Evolutionary conservation across 2,113 vertebrate genomes (phyloP).

Genomic region (Nothoprocta perdicaria): DNA sequence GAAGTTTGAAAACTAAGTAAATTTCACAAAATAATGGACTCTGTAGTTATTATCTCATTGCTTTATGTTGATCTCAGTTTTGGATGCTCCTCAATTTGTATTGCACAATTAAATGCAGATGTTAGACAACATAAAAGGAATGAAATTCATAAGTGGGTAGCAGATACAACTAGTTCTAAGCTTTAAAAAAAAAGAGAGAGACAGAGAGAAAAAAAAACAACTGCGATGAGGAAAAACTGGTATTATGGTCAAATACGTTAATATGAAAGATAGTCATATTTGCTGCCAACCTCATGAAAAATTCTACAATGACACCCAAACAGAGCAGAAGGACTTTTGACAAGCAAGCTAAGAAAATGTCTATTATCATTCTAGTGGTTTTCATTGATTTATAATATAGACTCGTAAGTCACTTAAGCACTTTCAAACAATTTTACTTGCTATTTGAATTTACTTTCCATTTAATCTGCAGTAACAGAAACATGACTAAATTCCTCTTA

Average conservation of each 20-base stretch:
- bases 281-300: slow-evolving; percentile 4
- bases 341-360: background rate
- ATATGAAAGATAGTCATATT: background rate
- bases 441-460: background rate
- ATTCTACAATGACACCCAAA: background rate
- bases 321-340: background rate
- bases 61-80: background rate
- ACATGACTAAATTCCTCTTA: background rate
- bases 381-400: background rate
- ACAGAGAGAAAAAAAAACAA: background rate
- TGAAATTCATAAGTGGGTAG: background rate
- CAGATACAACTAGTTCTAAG: background rate
- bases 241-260: background rate
- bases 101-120: background rate
- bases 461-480: background rate
- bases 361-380: background rate
- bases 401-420: background rate
- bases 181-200: background rate
- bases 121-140: background rate
- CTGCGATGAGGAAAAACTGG: background rate
- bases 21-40: background rate
- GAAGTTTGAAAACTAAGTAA: background rate
- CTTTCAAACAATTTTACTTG: background rate
- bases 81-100: background rate
- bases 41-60: background rate